Base-by-base conservation (phyloP, 1,140 invertebrate genomes). In the Apolygus lucorum region DNA sequence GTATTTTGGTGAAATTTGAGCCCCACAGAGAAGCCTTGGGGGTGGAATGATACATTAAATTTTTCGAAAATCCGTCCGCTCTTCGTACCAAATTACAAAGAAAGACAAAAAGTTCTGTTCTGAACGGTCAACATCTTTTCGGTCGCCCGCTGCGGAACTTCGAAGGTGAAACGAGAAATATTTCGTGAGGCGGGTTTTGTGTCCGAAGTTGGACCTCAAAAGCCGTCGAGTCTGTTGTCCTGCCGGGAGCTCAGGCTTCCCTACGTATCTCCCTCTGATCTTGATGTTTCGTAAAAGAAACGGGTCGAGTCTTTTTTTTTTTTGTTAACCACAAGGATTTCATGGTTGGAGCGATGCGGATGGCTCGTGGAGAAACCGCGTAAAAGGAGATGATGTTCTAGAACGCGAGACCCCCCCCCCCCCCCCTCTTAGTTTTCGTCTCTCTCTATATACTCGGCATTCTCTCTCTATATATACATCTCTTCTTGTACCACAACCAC, bases 271-370 rank as follows among this genome's bases (percentile, higher is more conserved):
- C 17, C n/a, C 34, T 49, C 54, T 59, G 54, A 59, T 59, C 54
- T 59, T 59, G 54, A 59, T 59, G 54, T 59, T 59, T 59, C 54
- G 54, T 59, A 59, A 59, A 42, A 59, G 54, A 59, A 59, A 59
- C 54, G 54, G 54, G 54, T 59, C 22, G 54, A 22, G 22, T 14
- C 4, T 14, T 59, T 59, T 59, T 59, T 68, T 28, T 68, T 52
- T 68, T 52, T 52, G 52, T 59, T 59, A 11, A 59, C 22, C 54
- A 21, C 54, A 59, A 59, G 54, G 54, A 59, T 59, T 59, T 59
- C 54, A 59, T 59, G 54, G 54, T 59, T 59, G 4, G 54, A 59
- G 22, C 8, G n/a, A n/a, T n/a, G n/a, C n/a, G 4, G 54, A 59
- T 59, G 54, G 54, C 54, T 59, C 54, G 54, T 59, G 54, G 54